phyloP scores from a whole-genome alignment of 2,888 invertebrate genomes.

The Drosophila tripunctata region DNA sequence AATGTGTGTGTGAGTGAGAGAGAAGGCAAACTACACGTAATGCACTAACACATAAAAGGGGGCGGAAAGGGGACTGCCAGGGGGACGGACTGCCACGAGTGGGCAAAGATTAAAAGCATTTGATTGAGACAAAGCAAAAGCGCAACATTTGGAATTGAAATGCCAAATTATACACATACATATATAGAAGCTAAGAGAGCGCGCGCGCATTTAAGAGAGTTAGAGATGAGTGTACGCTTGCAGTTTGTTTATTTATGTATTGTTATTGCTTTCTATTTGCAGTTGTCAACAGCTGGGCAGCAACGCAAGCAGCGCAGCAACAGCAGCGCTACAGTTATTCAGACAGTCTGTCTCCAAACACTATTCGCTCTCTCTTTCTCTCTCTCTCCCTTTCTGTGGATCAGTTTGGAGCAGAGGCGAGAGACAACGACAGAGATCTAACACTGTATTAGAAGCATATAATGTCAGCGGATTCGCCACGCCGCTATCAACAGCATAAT shows the following conservation, averaged over 20 bases:
- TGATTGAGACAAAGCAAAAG: slow-evolving; percentile 71
- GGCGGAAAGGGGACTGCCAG: slow-evolving; percentile 4
- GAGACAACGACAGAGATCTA: neutral
- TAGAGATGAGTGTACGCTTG: slow-evolving; percentile 8
- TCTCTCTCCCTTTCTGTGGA: neutral
- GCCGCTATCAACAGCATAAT: slow-evolving; percentile 76
- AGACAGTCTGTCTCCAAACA: slow-evolving; percentile 62
- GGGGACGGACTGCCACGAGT: slow-evolving; percentile 33
- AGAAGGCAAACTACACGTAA: slow-evolving; percentile 55
- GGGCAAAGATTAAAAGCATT: slow-evolving; percentile 74
- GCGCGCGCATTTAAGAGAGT: neutral
- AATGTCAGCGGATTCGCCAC: slow-evolving; percentile 94
- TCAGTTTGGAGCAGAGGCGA: neutral
- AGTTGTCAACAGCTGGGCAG: slow-evolving; percentile 68
- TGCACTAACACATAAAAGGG: slow-evolving; percentile 63
- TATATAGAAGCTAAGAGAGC: neutral
- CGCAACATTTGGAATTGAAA: slow-evolving; percentile 54
- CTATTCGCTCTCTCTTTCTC: slow-evolving; percentile 5
- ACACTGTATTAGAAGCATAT: slow-evolving; percentile 51
- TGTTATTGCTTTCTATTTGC: slow-evolving; percentile 51
- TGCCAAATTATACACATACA: neutral
- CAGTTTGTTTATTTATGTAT: slow-evolving; percentile 58
- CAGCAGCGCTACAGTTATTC: slow-evolving; percentile 31
- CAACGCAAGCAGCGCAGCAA: slow-evolving; percentile 25
- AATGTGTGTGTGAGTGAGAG: neutral